A percentile compares a stretch with the other conserved stretches of the same genome.
Evolutionary conservation across 2,113 vertebrate genomes (phyloP).

Genomic region (Tetrax tetrax): DNA sequence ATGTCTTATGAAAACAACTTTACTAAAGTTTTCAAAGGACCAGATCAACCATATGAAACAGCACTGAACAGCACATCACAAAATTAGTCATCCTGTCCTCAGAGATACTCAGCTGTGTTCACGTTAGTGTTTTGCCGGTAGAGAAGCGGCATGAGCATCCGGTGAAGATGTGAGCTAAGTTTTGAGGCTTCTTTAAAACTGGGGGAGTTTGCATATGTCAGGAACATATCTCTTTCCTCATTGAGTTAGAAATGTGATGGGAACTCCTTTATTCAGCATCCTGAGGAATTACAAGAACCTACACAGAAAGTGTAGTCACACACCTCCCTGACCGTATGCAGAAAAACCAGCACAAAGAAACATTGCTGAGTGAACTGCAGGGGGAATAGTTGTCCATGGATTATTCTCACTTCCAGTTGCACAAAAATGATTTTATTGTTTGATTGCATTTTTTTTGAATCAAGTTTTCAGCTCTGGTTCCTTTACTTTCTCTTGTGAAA

Average conservation of each 20-base stretch:
- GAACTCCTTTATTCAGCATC: neutral
- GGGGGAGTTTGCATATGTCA: neutral
- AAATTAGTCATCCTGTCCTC: neutral
- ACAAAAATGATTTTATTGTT: neutral
- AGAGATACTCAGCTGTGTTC: neutral
- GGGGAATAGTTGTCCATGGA: neutral
- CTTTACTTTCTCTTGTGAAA: neutral
- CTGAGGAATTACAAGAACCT: neutral
- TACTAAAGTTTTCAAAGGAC: neutral
- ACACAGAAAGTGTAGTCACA: neutral
- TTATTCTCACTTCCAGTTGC: neutral
- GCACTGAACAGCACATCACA: neutral
- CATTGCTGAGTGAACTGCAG: neutral
- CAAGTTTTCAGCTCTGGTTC: neutral
- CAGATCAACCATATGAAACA: neutral
- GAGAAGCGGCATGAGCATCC: neutral
- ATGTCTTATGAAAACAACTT: neutral
- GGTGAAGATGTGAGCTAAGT: neutral
- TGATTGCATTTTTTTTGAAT: neutral
- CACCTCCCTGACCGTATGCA: neutral
- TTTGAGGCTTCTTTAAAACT: constrained; percentile 2
- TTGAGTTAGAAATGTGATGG: neutral
- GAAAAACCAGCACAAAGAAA: neutral
- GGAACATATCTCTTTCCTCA: neutral
- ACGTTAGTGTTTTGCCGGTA: neutral